Percentiles rank a stretch among this genome's conserved stretches.
These are phyloP conservation scores for Patiria pectinifera DNA, from an alignment of 53 echinoderm and acorn worm species.

Conservation along the genomic window DNA sequence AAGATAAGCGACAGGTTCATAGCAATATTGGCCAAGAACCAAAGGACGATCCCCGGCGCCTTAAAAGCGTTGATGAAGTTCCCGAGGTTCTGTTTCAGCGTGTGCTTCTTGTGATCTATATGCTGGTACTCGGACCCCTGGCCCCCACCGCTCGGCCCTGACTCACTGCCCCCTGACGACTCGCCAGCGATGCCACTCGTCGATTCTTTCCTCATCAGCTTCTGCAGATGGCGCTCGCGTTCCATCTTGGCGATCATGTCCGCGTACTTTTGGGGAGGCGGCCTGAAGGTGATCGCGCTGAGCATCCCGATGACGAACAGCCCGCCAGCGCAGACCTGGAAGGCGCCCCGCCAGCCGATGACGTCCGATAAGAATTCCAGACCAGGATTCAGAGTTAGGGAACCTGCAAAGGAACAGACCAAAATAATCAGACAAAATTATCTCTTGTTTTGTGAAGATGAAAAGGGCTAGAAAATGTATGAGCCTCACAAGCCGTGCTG, in stretches of 20 bases:
- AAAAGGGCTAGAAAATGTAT: too few relatives aligned
- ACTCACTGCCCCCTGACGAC: not conserved
- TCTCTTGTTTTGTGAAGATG: too few relatives aligned
- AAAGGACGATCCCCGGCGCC: constrained; percentile 88
- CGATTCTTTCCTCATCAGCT: constrained; percentile 50
- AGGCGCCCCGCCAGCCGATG: constrained; percentile 88
- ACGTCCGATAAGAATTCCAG: constrained; percentile 76
- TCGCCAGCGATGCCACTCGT: not conserved
- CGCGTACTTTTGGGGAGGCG: constrained; percentile 65
- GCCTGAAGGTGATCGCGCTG: constrained; percentile 71
- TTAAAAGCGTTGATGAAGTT: constrained; percentile 73
- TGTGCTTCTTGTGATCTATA: constrained; percentile 64
- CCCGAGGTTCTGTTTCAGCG: constrained; percentile 82
- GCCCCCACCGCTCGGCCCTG: constrained; percentile 30
- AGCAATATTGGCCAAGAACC: constrained; percentile 79
- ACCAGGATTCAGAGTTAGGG: constrained; percentile 82
- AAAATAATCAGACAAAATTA: too few relatives aligned
- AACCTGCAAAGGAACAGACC: constrained; percentile 63
- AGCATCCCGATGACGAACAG: constrained; percentile 81
- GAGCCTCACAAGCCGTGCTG: too few relatives aligned
- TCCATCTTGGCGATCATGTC: constrained; percentile 55
- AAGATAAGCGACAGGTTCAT: constrained; percentile 96
- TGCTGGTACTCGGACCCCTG: constrained; percentile 30
- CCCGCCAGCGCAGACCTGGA: constrained; percentile 76
- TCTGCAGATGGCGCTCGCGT: constrained; percentile 22